A percentile compares a stretch with the other conserved stretches of the same genome.
phyloP scores from a whole-genome alignment of 2,113 vertebrate genomes.

The Nerophis lumbriciformis region DNA sequence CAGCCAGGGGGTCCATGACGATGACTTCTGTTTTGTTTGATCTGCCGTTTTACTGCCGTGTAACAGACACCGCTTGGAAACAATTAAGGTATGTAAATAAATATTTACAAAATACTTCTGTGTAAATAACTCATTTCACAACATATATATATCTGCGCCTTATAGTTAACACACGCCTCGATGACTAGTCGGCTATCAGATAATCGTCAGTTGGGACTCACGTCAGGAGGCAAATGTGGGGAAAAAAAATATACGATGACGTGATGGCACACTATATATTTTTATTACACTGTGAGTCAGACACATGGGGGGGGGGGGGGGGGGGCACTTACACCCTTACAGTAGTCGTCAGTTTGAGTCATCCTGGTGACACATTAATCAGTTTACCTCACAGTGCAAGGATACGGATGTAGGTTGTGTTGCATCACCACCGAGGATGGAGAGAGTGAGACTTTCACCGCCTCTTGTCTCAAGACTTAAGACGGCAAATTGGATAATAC shows the following conservation, averaged over 20 bases:
- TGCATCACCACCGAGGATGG: slow-evolving; percentile 13
- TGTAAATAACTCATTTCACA: too few species aligned
- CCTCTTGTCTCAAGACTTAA: slow-evolving; percentile 6
- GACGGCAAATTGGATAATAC: slow-evolving; percentile 2
- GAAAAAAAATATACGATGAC: background rate
- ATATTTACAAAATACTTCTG: too few species aligned
- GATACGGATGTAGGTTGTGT: slow-evolving; percentile 28
- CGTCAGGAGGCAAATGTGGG: slow-evolving; percentile 9
- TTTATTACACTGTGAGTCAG: slow-evolving; percentile 1
- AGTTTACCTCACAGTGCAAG: slow-evolving; percentile 24
- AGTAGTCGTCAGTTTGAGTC: slow-evolving; percentile 41
- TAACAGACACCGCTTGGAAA: too few species aligned
- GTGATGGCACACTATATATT: background rate
- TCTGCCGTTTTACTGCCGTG: too few species aligned
- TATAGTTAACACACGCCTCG: too few species aligned
- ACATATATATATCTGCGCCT: too few species aligned
- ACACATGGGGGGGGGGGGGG: background rate
- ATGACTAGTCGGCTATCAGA: too few species aligned
- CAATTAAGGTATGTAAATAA: too few species aligned
- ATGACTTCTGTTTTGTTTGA: too few species aligned
- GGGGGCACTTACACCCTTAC: slow-evolving; percentile 14
- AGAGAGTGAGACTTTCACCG: slow-evolving; percentile 6
- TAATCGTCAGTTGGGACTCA: slow-evolving; percentile 6
- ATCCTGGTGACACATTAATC: slow-evolving; percentile 34
- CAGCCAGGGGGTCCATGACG: too few species aligned